These are phyloP conservation scores for Chrysomallon squamiferum DNA, from an alignment of 1,140 invertebrate species.

Conservation along the genomic window DNA sequence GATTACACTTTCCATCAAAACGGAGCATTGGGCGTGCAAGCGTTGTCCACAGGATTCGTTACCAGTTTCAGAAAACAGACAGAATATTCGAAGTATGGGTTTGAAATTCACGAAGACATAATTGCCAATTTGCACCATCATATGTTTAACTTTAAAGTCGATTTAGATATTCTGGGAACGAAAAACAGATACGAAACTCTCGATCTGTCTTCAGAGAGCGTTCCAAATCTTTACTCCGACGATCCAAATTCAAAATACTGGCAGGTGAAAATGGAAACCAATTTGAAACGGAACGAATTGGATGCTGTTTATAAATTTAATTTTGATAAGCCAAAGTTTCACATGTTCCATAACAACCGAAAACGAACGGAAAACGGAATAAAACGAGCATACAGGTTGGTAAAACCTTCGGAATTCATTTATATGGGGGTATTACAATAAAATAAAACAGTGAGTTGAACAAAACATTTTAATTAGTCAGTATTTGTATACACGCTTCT, in stretches of 20 bases:
- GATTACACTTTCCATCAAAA: slow-evolving; percentile 54
- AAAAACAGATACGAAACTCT: slow-evolving; percentile 43
- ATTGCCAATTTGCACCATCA: slow-evolving; percentile 45
- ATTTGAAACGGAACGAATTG: slow-evolving; percentile 1
- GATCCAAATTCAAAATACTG: slow-evolving; percentile 11
- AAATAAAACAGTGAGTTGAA: no score
- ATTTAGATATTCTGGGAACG: slow-evolving; percentile 38
- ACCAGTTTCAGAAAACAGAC: slow-evolving; percentile 21
- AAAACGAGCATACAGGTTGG: slow-evolving; percentile 1
- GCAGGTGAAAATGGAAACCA: slow-evolving; percentile 1
- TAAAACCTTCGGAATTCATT: background rate
- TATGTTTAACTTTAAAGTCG: slow-evolving; percentile 48
- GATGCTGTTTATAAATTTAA: slow-evolving; percentile 14
- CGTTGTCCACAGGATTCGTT: slow-evolving; percentile 42
- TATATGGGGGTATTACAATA: no score
- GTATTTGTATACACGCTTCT: no score
- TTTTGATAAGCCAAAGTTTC: slow-evolving; percentile 15
- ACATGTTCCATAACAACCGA: slow-evolving; percentile 7
- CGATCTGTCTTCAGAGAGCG: slow-evolving; percentile 26
- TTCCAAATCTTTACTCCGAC: slow-evolving; percentile 4
- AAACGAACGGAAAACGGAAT: background rate
- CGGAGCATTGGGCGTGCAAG: slow-evolving; percentile 42
- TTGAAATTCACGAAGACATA: slow-evolving; percentile 19
- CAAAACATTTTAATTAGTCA: no score
- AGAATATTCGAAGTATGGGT: slow-evolving; percentile 30